A percentile compares a stretch with the other conserved stretches of the same genome.
These are phyloP conservation scores for Martes martes DNA, from an alignment of 2,113 vertebrate genomes.

Conservation along the genomic window DNA sequence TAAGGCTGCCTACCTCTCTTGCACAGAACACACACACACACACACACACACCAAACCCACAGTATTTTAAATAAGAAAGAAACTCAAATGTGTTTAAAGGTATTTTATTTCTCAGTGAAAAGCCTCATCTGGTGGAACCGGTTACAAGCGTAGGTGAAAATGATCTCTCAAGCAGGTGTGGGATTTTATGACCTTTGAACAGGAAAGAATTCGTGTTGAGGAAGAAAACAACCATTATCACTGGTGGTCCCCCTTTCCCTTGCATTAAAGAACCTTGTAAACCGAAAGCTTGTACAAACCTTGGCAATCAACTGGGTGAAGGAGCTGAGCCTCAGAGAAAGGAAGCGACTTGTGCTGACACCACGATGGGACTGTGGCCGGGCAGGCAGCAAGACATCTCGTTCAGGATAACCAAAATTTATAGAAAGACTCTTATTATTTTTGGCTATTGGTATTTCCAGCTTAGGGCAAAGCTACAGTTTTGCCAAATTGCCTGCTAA, in stretches of 20 bases:
- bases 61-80: not conserved
- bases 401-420: not conserved
- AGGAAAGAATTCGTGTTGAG: not conserved
- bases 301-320: not conserved
- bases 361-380: not conserved
- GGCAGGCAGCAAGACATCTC: not conserved
- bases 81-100: not conserved
- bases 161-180: not conserved
- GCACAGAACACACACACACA: not conserved
- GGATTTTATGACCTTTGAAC: not conserved
- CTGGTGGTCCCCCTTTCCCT: not conserved
- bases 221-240: not conserved
- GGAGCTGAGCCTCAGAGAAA: not conserved
- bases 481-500: not conserved
- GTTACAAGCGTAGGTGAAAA: not conserved
- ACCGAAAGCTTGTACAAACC: not conserved
- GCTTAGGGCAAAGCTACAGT: not conserved
- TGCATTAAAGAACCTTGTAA: not conserved
- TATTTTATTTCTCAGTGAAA: not conserved
- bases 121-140: not conserved
- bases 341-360: not conserved
- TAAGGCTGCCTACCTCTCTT: not conserved
- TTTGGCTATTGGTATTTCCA: constrained; percentile 19
- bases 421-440: not conserved
- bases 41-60: not conserved